Evolutionary conservation across 2,888 invertebrate genomes (phyloP).

Genomic region (Spicauda simplicius): DNA sequence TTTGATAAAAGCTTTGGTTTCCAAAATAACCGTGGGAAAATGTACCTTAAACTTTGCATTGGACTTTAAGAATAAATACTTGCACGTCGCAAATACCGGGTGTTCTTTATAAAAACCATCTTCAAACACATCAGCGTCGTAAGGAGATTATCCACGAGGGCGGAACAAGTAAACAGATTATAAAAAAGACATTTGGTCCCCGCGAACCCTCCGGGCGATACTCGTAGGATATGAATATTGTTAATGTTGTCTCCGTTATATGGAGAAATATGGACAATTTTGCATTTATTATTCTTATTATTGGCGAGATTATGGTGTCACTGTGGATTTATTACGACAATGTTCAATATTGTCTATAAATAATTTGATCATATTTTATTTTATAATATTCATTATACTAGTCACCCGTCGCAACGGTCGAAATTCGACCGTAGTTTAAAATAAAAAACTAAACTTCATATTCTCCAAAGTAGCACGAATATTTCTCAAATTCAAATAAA

Average conservation of each 20-base stretch:
- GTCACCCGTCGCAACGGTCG: too few species aligned
- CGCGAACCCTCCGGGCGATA: slow-evolving; percentile 34
- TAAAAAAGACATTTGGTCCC: slow-evolving; percentile 70
- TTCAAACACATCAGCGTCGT: slow-evolving; percentile 65
- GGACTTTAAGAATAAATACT: slow-evolving; percentile 26
- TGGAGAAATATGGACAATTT: slow-evolving; percentile 22
- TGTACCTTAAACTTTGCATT: not conserved
- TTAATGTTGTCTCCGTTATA: slow-evolving; percentile 31
- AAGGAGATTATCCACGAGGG: slow-evolving; percentile 74
- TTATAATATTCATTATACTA: too few species aligned
- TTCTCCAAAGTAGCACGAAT: too few species aligned
- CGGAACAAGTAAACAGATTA: slow-evolving; percentile 78
- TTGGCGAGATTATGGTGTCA: not conserved
- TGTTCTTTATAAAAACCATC: slow-evolving; percentile 49
- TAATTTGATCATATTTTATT: too few species aligned
- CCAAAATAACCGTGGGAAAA: slow-evolving; percentile 10
- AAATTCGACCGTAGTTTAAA: too few species aligned
- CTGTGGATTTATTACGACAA: too few species aligned
- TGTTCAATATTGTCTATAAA: too few species aligned
- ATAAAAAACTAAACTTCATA: too few species aligned
- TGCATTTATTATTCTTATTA: slow-evolving; percentile 21
- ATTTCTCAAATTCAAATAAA: too few species aligned
- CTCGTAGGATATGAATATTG: slow-evolving; percentile 36
- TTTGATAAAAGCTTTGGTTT: not conserved
- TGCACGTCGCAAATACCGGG: slow-evolving; percentile 27